These are phyloP conservation scores for Euphonia xanthogaster DNA, from an alignment of 2,797 vertebrate genomes.

Conservation along the genomic window DNA sequence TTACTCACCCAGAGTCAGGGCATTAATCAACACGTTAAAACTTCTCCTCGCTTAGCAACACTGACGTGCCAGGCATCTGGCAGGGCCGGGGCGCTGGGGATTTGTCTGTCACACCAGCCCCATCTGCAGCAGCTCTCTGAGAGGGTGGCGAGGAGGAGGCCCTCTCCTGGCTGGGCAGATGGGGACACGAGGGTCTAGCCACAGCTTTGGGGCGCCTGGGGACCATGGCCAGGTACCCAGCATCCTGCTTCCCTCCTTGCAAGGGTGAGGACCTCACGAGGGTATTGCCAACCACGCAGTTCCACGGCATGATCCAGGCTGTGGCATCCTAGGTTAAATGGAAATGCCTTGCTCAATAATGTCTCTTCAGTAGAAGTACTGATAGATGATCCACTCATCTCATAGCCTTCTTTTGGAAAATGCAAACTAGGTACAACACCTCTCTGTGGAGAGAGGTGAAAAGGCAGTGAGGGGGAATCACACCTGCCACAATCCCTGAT, in stretches of 20 bases:
- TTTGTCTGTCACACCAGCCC: conserved; percentile 8
- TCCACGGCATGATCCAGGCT: neutral
- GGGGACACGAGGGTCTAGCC: rapidly evolving
- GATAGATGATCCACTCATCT: neutral
- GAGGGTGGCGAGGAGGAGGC: rapidly evolving
- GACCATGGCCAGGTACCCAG: neutral
- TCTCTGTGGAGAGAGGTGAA: neutral
- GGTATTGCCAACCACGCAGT: rapidly evolving
- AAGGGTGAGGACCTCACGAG: rapidly evolving
- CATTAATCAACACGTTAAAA: conserved; percentile 77
- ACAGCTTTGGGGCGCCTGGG: rapidly evolving
- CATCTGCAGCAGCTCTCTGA: neutral
- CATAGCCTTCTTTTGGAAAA: neutral
- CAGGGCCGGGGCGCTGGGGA: neutral
- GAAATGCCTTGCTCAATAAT: neutral
- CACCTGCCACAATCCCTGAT: neutral
- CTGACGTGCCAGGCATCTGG: conserved; percentile 59
- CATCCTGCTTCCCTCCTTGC: neutral
- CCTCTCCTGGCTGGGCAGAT: neutral
- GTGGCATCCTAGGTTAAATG: neutral
- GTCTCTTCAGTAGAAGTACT: neutral
- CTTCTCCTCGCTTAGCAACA: conserved; percentile 57
- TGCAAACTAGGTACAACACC: neutral
- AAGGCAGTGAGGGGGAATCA: neutral
- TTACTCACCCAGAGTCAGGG: conserved; percentile 77